Evolutionary conservation across 2,113 vertebrate genomes (phyloP).

Genomic region (Ictidomys tridecemlineatus): DNA sequence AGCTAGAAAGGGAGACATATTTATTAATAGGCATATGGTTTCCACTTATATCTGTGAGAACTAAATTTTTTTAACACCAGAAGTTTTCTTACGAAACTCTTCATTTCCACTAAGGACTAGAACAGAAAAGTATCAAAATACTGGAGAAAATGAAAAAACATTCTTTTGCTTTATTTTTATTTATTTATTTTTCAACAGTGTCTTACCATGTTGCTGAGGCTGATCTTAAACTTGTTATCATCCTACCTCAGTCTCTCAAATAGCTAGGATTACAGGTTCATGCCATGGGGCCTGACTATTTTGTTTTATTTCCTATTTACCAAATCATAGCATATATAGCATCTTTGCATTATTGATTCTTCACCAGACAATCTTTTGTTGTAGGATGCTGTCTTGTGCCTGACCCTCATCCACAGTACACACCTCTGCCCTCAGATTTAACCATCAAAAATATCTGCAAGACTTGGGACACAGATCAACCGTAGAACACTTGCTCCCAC

Average conservation of each 20-base stretch:
- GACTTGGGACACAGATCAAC: background rate
- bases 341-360: background rate
- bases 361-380: background rate
- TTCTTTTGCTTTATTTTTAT: background rate
- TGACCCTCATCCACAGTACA: background rate
- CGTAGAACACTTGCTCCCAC: background rate
- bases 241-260: background rate
- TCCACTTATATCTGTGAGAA: background rate
- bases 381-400: background rate
- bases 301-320: background rate
- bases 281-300: background rate
- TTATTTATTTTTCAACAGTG: background rate
- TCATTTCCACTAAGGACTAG: conserved; percentile 9
- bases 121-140: conserved; percentile 52
- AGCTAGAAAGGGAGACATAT: background rate
- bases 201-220: background rate
- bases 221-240: background rate
- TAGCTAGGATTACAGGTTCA: background rate
- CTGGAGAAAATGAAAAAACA: conserved; percentile 21
- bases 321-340: background rate
- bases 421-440: background rate
- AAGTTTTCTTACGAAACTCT: background rate
- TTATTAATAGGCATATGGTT: conserved; percentile 12
- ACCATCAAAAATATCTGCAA: background rate
- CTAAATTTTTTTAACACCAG: conserved; percentile 26